Evolutionary conservation across 2,113 vertebrate species (phyloP).

Genomic region (Cisticola juncidis): DNA sequence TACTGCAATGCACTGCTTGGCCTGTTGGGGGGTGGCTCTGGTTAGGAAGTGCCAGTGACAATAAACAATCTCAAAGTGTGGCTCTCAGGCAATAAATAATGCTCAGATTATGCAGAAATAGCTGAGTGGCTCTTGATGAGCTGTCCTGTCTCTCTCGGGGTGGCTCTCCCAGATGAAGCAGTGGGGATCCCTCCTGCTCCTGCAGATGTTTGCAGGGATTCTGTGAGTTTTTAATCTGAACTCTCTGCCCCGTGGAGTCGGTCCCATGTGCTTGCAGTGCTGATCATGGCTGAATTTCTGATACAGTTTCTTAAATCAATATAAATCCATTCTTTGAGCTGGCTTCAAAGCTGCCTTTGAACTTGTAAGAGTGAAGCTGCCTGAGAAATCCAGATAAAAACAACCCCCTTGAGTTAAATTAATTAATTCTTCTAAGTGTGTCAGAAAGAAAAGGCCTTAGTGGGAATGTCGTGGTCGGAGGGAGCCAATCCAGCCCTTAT

Average conservation of each 20-base stretch:
- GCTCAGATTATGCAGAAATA: not conserved
- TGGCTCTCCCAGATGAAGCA: not conserved
- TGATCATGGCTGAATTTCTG: not conserved
- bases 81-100: not conserved
- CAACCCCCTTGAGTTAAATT: constrained; percentile 25
- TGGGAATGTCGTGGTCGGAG: not conserved
- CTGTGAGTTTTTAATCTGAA: not conserved
- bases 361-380: constrained; percentile 11
- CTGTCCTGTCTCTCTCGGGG: not conserved
- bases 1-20: not conserved
- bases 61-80: not conserved
- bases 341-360: constrained; percentile 62
- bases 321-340: constrained; percentile 39
- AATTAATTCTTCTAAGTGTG: constrained; percentile 25
- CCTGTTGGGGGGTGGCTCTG: not conserved
- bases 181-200: not conserved
- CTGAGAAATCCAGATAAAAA: constrained; percentile 47
- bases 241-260: not conserved
- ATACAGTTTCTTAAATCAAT: constrained; percentile 4
- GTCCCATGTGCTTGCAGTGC: not conserved
- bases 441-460: not conserved
- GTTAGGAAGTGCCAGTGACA: not conserved
- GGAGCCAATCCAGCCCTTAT: not conserved
- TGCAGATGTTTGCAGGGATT: not conserved
- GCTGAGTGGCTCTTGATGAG: not conserved